Base-by-base conservation (phyloP, 2,797 vertebrate genomes). In the Limosa lapponica region DNA sequence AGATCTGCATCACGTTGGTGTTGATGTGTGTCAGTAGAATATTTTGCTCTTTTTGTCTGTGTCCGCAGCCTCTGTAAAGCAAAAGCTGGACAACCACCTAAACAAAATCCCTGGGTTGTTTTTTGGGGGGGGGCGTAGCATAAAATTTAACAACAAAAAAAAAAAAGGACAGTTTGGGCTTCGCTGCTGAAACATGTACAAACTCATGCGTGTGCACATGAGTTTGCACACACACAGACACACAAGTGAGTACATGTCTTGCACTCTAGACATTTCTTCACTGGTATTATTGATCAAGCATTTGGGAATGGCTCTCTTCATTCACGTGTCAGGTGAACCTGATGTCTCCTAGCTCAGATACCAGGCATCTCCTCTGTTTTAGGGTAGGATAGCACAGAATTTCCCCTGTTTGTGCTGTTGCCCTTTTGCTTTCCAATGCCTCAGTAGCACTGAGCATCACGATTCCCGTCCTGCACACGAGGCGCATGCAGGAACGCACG, bases 161-260 rank as follows among this genome's bases (percentile, higher is more conserved):
- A 16, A 41, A 11, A 5, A 13, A 34, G 6, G 90, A 24, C 5
- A 16, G 20, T 46, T 64, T 44, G 58, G 18, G 34, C 37, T 78
- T 90, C 1, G 2, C 49, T 75, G 44, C 32, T 43, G 61, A 74
- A 48, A 16, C 71, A 18, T 0, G 5, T 66, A 23, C 22, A 16
- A 9, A 24, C 6, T 39, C 17, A 7, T 3, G 9, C 2, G 1
- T 1, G 1, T 18, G 12, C 37, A 13, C 0, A 0, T 84, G 89
- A 75, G n/a, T 59, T 80, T 61, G 51, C n/a, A 61, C 25, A 24
- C 23, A 13, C 10, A 5, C 19, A 49, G 32, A 37, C 0, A 0
- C 41, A 41, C 19, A 43, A n/a, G 34, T 18, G 41, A 49, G 20
- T 54, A 25, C 27, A 51, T 12, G 23, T 36, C 27, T 71, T 39